Percentiles rank a stretch among this genome's conserved stretches.
These are phyloP conservation scores for Pyrrhosoma nymphula DNA, from an alignment of 2,888 invertebrate species.

Conservation along the genomic window DNA sequence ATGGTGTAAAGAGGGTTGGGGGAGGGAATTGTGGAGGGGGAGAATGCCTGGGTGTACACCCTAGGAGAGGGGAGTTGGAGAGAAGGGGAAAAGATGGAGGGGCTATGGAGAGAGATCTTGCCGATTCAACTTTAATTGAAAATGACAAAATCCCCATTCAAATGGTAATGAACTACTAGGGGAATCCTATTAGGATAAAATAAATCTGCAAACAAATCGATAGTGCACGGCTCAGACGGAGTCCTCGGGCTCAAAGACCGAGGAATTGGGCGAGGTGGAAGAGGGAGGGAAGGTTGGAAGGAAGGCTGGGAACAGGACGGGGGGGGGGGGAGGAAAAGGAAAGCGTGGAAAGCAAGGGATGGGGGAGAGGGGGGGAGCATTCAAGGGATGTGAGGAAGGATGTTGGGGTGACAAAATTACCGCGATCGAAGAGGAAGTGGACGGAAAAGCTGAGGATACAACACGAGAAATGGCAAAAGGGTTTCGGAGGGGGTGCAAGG, in stretches of 20 bases:
- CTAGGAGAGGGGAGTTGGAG: not conserved
- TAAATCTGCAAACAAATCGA: conserved; percentile 72
- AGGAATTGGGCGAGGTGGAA: conserved; percentile 46
- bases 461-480: too few species aligned
- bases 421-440: not conserved
- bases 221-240: conserved; percentile 61
- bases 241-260: conserved; percentile 54
- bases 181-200: conserved; percentile 73
- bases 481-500: too few species aligned
- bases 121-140: conserved; percentile 72
- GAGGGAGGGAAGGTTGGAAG: not conserved
- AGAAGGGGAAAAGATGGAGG: not conserved
- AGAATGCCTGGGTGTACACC: not conserved
- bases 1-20: not conserved
- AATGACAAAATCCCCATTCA: conserved; percentile 73
- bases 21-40: not conserved
- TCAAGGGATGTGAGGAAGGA: not conserved
- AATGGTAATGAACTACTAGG: conserved; percentile 72
- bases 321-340: not conserved
- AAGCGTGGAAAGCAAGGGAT: not conserved
- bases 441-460: not conserved
- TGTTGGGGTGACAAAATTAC: not conserved
- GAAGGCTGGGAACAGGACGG: too few species aligned
- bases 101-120: conserved; percentile 24
- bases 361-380: not conserved